Conservation (phyloP, 2,888 invertebrate species). For the Cancer borealis region DNA sequence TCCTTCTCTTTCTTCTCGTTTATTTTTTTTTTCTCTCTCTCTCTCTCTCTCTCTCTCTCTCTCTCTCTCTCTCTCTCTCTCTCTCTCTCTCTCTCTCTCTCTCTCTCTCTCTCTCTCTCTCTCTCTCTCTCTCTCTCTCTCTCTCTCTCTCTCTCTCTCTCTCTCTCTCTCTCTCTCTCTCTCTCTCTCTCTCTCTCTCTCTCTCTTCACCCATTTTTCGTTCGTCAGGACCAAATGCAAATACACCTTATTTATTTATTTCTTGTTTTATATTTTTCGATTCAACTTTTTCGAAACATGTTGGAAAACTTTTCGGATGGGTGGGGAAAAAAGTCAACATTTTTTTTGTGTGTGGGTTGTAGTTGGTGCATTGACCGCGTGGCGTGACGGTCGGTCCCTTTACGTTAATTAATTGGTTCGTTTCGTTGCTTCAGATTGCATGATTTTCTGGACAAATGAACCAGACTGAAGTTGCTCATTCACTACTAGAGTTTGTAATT, state of each 20-base stretch:
- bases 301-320: neutral
- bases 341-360: neutral
- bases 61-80: no score
- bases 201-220: neutral
- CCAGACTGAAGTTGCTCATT: neutral
- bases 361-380: neutral
- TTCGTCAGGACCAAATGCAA: neutral
- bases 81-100: no score
- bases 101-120: no score
- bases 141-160: no score
- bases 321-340: neutral
- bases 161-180: neutral
- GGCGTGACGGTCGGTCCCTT: neutral
- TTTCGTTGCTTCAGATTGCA: neutral
- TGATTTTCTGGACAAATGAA: neutral
- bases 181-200: neutral
- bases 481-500: neutral
- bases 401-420: neutral
- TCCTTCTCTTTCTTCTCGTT: neutral
- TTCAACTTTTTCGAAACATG: conserved; percentile 13
- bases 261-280: neutral
- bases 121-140: no score
- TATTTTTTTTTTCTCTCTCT: no score
- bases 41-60: no score
- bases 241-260: neutral